Evolutionary conservation across 2,888 invertebrate genomes (phyloP), one percentile per base, ranked within the genome.

Genomic region (Liposcelis brunnea): DNA sequence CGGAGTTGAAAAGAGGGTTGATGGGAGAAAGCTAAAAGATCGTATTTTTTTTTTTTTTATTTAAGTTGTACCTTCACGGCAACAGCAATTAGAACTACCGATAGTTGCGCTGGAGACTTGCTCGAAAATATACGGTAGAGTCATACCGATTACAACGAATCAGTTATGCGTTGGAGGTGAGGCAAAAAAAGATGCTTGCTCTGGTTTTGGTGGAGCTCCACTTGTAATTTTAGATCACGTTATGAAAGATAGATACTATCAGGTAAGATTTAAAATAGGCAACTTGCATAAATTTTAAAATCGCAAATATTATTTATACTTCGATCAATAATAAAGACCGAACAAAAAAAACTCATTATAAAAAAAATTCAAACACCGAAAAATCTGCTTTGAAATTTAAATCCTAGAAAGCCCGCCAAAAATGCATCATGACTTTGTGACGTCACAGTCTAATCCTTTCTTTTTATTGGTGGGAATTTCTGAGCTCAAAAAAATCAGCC

Each of bases 201-300:
- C 80, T 8, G 83, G 83, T 4, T 84, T 81, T 54, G 83, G 80
- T 2, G 84, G 84, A 2, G 79, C 82, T 1, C 83, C 84, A 0
- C 61, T 84, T 2, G 59, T 83, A 44, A 61, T 76, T 2, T 48
- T 54, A 16, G 52, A 53, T 21, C 52, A 52, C 33, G 48, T 46
- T 16, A 42, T 51, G 21, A 50, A 47, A 32, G 47, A 47, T n/a
- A 45, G 48, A 33, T 56, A 54, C 42, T 53, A 50, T 44, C 54
- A 55, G 54, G 56, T 55, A 26, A 12, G 26, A 11, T 12, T 12
- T 6, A 44, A 14, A 26, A 43, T 4, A 32, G 5, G 11, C 5
- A 31, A n/a, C n/a, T n/a, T n/a, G n/a, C n/a, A n/a, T n/a, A n/a
- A 19, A 42, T 42, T 19, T 18, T 8, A 10, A 18, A 42, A 18